phyloP scores from a whole-genome alignment of 64 coral and sea anemone species.

The Stichodactyla helianthus region DNA sequence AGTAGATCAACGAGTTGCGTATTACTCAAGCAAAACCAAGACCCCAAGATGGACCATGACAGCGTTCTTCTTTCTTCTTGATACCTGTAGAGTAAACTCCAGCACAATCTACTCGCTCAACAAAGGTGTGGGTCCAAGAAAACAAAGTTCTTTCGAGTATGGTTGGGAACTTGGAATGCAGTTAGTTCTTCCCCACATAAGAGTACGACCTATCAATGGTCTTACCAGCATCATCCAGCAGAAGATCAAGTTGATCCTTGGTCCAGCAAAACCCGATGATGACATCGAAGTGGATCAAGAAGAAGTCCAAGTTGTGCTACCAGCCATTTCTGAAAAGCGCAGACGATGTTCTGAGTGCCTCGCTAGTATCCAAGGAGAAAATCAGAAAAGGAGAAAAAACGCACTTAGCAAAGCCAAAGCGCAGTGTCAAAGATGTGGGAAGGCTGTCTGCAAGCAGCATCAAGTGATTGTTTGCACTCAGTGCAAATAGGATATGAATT shows the following conservation, averaged over 20 bases:
- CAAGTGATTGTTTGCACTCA: conserved; percentile 31
- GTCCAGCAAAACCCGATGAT: conserved; percentile 22
- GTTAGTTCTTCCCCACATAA: conserved; percentile 31
- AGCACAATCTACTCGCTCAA: conserved; percentile 15
- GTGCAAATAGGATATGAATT: conserved; percentile 33
- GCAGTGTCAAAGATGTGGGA: conserved; percentile 36
- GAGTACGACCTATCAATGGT: conserved; percentile 26
- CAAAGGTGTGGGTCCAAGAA: conserved; percentile 2
- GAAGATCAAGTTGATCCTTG: conserved; percentile 51
- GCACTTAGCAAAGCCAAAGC: conserved; percentile 23
- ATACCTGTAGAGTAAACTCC: conserved; percentile 23
- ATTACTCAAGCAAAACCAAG: conserved; percentile 21
- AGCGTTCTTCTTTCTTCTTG: conserved; percentile 21
- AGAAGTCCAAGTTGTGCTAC: not conserved
- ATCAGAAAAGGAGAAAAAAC: conserved; percentile 23
- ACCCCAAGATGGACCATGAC: conserved; percentile 12
- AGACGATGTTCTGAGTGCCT: conserved; percentile 41
- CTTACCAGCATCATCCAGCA: conserved; percentile 37
- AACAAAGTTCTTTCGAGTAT: conserved; percentile 22
- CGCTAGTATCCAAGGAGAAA: not conserved
- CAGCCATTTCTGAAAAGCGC: conserved; percentile 17
- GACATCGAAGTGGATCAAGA: not conserved
- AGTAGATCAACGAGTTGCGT: conserved; percentile 25
- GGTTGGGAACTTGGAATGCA: conserved; percentile 46
- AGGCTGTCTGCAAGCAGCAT: conserved; percentile 36